A percentile compares a stretch with the other conserved stretches of the same genome.
Conservation (phyloP, 2,888 invertebrate genomes). For the Drosophila incognita region DNA sequence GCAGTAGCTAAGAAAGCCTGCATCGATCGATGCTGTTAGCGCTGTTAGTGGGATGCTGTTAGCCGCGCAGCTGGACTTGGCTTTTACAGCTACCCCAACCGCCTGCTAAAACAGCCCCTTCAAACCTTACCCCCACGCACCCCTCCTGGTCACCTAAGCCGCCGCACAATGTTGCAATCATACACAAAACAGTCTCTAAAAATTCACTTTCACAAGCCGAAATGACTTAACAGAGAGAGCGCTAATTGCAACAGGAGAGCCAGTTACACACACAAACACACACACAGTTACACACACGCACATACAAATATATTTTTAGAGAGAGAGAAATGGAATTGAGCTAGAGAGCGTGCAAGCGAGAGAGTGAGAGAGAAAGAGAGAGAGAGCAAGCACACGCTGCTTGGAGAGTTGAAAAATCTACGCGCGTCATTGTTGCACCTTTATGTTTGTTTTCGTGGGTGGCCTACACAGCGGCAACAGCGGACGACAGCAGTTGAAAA, state of each 20-base stretch:
- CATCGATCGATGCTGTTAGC: constrained; percentile 82
- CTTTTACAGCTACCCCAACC: constrained; percentile 5
- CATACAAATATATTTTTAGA: not conserved
- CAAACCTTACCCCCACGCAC: not conserved
- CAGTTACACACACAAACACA: constrained; percentile 6
- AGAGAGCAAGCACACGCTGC: constrained; percentile 30
- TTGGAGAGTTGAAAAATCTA: constrained; percentile 57
- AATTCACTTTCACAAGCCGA: constrained; percentile 75
- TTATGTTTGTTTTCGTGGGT: constrained; percentile 81
- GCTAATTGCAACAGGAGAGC: constrained; percentile 49
- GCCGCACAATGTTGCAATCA: constrained; percentile 73
- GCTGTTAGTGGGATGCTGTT: constrained; percentile 29
- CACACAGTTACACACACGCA: not conserved
- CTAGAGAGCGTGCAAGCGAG: constrained; percentile 7
- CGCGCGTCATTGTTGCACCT: constrained; percentile 81
- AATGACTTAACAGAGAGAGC: constrained; percentile 57
- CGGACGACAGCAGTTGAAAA: constrained; percentile 17
- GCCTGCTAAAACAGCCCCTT: not conserved
- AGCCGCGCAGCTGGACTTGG: constrained; percentile 24
- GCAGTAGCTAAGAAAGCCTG: constrained; percentile 9
- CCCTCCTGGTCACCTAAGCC: constrained; percentile 31
- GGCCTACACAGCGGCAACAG: constrained; percentile 43
- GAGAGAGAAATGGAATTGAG: constrained; percentile 9
- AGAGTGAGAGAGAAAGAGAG: constrained; percentile 21
- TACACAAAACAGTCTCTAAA: constrained; percentile 70